Evolutionary conservation across 2,888 invertebrate species (phyloP).

Genomic region (Ectemnius continuus): DNA sequence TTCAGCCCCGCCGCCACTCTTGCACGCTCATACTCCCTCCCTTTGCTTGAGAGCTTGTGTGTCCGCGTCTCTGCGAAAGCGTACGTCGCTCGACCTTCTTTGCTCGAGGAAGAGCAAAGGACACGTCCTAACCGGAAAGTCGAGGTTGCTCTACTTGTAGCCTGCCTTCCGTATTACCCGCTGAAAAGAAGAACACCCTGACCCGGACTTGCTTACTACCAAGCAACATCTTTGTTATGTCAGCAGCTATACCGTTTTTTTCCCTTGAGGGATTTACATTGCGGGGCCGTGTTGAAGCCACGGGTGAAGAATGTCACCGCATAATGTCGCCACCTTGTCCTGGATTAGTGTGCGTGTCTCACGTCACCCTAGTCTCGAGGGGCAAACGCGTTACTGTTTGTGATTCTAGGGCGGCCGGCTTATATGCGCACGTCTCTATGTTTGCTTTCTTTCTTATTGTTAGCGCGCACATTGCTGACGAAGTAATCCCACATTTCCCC

Average conservation of each 20-base stretch:
- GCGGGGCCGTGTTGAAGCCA: constrained; percentile 24
- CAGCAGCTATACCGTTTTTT: constrained; percentile 38
- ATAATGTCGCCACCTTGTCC: constrained; percentile 22
- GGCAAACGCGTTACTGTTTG: constrained; percentile 15
- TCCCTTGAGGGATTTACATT: constrained; percentile 32
- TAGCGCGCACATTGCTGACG: not conserved
- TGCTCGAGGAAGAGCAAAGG: not conserved
- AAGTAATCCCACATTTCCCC: not conserved
- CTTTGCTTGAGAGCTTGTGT: not conserved
- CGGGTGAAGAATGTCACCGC: constrained; percentile 31
- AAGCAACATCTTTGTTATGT: constrained; percentile 8
- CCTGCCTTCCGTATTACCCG: constrained; percentile 19
- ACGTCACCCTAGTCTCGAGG: constrained; percentile 8
- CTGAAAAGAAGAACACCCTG: not conserved
- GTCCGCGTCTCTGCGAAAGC: not conserved
- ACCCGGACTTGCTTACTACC: not conserved
- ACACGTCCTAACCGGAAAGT: constrained; percentile 18
- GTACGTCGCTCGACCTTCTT: not conserved
- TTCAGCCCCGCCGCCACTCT: not conserved
- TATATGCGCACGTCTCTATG: constrained; percentile 3
- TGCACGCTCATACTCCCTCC: not conserved
- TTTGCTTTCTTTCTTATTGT: not conserved
- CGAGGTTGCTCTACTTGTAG: constrained; percentile 12
- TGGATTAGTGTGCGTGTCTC: constrained; percentile 15
- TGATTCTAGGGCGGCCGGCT: constrained; percentile 19